Conservation (phyloP, 2,888 invertebrate species). For the Ornithoptera alexandrae region DNA sequence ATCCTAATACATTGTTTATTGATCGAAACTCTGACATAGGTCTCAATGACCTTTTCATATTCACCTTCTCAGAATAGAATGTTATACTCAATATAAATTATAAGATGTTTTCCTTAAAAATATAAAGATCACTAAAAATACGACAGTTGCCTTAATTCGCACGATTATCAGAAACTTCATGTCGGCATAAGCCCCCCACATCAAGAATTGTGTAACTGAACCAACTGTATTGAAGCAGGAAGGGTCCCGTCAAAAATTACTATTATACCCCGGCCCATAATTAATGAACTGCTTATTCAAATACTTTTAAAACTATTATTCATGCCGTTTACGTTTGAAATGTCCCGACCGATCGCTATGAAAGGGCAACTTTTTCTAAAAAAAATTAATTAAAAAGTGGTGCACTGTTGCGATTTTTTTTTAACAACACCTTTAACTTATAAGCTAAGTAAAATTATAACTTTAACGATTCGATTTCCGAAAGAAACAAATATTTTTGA, state of each 20-base stretch:
- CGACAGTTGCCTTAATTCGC: conserved; percentile 21
- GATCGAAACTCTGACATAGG: too few species aligned
- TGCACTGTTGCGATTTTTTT: conserved; percentile 65
- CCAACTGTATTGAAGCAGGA: conserved; percentile 72
- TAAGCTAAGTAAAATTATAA: neutral
- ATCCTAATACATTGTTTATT: too few species aligned
- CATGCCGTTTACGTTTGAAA: conserved; percentile 78
- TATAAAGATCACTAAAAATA: conserved; percentile 7
- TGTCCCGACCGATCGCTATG: conserved; percentile 71
- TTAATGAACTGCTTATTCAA: conserved; percentile 80
- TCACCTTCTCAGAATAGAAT: too few species aligned
- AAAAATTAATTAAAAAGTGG: conserved; percentile 70
- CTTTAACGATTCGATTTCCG: too few species aligned
- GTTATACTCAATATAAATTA: neutral
- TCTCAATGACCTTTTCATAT: too few species aligned
- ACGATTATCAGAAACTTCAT: conserved; percentile 22
- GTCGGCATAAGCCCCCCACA: conserved; percentile 42
- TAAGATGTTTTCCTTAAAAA: neutral
- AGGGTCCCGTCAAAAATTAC: conserved; percentile 78
- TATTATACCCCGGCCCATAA: conserved; percentile 73
- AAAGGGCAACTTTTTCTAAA: conserved; percentile 59
- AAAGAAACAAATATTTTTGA: too few species aligned
- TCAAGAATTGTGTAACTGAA: conserved; percentile 71
- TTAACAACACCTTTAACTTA: conserved; percentile 1
- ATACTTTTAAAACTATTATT: conserved; percentile 80